These are phyloP conservation scores for Amphiprion percula DNA, from an alignment of 2,113 vertebrate genomes.

Conservation along the genomic window DNA sequence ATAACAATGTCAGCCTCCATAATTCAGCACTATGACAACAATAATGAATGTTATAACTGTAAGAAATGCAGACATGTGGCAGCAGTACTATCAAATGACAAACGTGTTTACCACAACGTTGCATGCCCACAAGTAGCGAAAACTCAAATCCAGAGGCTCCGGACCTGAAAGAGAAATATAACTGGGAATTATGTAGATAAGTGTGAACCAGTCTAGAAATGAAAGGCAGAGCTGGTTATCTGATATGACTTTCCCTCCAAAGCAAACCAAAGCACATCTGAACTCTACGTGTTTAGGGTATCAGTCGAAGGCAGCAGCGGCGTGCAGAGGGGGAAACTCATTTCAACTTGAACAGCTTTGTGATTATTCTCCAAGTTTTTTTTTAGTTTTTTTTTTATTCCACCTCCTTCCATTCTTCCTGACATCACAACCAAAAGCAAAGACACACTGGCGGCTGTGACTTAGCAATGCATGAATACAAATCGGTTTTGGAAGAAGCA, in stretches of 20 bases:
- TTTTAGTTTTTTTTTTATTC: constrained; percentile 20
- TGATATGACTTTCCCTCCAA: constrained; percentile 69
- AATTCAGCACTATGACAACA: constrained; percentile 6
- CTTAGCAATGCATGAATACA: constrained; percentile 71
- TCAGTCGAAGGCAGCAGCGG: constrained; percentile 59
- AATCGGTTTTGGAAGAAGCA: constrained; percentile 56
- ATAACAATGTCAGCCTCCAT: background rate
- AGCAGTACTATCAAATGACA: constrained; percentile 32
- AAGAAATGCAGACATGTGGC: constrained; percentile 24
- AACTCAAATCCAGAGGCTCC: constrained; percentile 32
- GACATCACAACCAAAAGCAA: constrained; percentile 67
- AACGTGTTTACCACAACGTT: constrained; percentile 39
- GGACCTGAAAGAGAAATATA: constrained; percentile 59
- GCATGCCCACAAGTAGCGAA: constrained; percentile 48
- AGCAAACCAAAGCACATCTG: constrained; percentile 69
- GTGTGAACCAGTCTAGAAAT: constrained; percentile 69
- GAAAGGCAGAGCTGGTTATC: constrained; percentile 76
- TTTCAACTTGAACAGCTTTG: constrained; percentile 73
- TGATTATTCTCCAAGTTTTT: constrained; percentile 68
- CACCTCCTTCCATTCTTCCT: constrained; percentile 41
- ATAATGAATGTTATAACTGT: constrained; percentile 17
- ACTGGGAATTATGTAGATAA: constrained; percentile 70
- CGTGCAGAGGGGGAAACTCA: constrained; percentile 64
- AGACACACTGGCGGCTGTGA: constrained; percentile 49
- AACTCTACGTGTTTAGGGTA: constrained; percentile 68